Percentiles rank a stretch among this genome's conserved stretches.
Conservation (phyloP, 2,113 vertebrate genomes). For the Oplegnathus fasciatus region DNA sequence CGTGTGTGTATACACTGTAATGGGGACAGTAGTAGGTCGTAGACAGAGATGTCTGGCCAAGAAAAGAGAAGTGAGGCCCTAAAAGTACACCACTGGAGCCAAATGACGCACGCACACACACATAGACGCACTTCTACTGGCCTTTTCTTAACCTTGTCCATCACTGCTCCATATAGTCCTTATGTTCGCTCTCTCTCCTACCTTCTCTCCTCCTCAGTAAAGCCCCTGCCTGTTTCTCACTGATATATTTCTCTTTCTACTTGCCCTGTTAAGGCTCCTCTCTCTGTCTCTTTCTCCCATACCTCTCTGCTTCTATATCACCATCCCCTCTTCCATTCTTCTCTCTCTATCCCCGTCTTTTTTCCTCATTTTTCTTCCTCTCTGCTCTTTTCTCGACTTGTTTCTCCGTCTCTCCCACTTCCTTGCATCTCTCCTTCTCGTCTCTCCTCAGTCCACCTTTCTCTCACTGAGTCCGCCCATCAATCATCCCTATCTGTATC, state of each 20-base stretch:
- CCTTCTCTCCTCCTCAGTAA: slow-evolving; percentile 15
- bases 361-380: background rate
- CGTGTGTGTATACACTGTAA: background rate
- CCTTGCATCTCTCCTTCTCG: slow-evolving; percentile 21
- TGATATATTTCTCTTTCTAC: slow-evolving; percentile 49
- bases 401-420: background rate
- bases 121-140: slow-evolving; percentile 1
- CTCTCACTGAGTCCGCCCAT: slow-evolving; percentile 58
- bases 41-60: slow-evolving; percentile 48
- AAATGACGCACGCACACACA: slow-evolving; percentile 42
- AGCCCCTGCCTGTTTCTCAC: slow-evolving; percentile 40
- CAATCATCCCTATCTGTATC: slow-evolving; percentile 72
- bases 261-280: slow-evolving; percentile 34
- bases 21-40: slow-evolving; percentile 46
- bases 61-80: slow-evolving; percentile 41
- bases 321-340: background rate
- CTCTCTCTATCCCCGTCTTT: background rate
- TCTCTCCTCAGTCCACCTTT: slow-evolving; percentile 50
- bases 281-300: slow-evolving; percentile 5
- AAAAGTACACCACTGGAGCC: slow-evolving; percentile 25
- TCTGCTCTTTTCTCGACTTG: background rate
- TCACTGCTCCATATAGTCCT: slow-evolving; percentile 26
- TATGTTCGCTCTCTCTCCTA: slow-evolving; percentile 1
- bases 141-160: slow-evolving; percentile 61
- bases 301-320: background rate